These are phyloP conservation scores for Physella acuta DNA, from an alignment of 1,140 invertebrate genomes.

Conservation along the genomic window DNA sequence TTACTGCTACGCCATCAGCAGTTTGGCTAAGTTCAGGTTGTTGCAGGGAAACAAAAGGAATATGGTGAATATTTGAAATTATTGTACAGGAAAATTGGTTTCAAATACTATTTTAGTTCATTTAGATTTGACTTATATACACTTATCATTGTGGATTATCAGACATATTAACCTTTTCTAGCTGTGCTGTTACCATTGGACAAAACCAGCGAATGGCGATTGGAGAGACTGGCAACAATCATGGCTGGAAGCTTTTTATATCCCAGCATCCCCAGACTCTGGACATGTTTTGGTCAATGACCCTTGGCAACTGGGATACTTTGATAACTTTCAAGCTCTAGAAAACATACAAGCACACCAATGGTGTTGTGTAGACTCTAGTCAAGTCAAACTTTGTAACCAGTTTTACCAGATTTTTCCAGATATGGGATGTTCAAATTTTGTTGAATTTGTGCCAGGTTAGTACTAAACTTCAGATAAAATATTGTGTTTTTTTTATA, in stretches of 20 bases:
- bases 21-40: background rate
- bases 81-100: background rate
- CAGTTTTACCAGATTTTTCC: background rate
- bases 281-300: background rate
- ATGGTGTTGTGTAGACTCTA: background rate
- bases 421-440: background rate
- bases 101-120: background rate
- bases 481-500: no score
- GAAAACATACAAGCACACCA: constrained; percentile 9
- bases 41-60: background rate
- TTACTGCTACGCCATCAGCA: constrained; percentile 3
- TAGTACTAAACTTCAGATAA: no score
- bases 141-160: no score
- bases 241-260: background rate
- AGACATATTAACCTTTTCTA: no score
- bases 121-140: no score
- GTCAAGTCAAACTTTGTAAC: background rate
- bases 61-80: background rate
- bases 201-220: background rate
- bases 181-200: constrained; percentile 7
- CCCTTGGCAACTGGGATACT: background rate
- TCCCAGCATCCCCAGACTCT: background rate
- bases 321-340: constrained; percentile 1
- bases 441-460: constrained; percentile 7
- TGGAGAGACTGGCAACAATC: background rate